Percentiles rank a stretch among this genome's conserved stretches.
Conservation (phyloP, 2,888 invertebrate genomes). For the Stegophylla sp. region DNA sequence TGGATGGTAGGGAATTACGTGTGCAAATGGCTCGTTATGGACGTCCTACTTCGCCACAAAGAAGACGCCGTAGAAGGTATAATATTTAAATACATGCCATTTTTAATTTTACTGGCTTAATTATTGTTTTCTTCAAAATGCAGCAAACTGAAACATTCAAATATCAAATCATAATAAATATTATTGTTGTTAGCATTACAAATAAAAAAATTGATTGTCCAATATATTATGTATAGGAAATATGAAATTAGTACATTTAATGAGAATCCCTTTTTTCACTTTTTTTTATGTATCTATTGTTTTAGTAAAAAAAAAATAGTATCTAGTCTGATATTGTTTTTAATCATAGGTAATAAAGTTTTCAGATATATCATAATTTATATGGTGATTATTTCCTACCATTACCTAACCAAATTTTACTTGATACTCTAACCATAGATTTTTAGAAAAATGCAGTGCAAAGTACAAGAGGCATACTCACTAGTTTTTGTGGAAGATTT, state of each 20-base stretch:
- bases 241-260: too few species aligned
- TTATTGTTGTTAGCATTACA: background rate
- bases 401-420: too few species aligned
- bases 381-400: too few species aligned
- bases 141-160: slow-evolving; percentile 12
- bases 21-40: slow-evolving; percentile 98
- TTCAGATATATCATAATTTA: background rate
- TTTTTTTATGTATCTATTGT: too few species aligned
- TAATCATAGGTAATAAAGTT: background rate
- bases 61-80: slow-evolving; percentile 66
- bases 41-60: slow-evolving; percentile 82
- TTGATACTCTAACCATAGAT: too few species aligned
- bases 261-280: too few species aligned
- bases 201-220: background rate
- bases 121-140: background rate
- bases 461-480: too few species aligned
- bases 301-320: too few species aligned
- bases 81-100: background rate
- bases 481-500: too few species aligned
- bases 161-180: background rate
- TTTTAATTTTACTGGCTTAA: background rate
- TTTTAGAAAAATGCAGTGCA: too few species aligned
- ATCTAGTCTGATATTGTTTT: background rate
- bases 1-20: slow-evolving; percentile 95
- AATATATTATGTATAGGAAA: background rate